Evolutionary conservation across 2,888 invertebrate species (phyloP).

Genomic region (Drosophila prostipennis): DNA sequence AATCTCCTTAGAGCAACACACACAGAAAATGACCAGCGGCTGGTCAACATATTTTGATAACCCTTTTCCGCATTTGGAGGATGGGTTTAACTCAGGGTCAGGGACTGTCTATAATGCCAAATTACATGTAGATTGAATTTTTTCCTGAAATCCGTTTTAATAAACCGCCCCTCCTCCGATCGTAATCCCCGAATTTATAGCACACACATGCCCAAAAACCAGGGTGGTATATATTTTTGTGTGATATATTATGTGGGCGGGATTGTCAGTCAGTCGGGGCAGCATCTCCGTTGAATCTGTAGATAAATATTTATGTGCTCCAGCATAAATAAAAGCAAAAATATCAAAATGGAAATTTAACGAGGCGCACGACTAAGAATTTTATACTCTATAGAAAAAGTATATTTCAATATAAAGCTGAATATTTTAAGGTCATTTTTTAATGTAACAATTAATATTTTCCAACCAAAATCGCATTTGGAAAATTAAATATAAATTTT

Average conservation of each 20-base stretch:
- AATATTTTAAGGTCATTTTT: too few relatives aligned
- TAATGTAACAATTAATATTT: too few relatives aligned
- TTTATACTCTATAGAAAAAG: slow-evolving; percentile 3
- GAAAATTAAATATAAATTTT: too few relatives aligned
- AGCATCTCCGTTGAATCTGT: slow-evolving; percentile 6
- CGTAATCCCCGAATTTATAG: slow-evolving; percentile 62
- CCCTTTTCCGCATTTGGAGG: slow-evolving; percentile 31
- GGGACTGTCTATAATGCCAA: slow-evolving; percentile 36
- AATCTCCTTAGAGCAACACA: slow-evolving; percentile 27
- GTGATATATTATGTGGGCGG: slow-evolving; percentile 24
- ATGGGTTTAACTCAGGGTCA: neutral
- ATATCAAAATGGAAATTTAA: slow-evolving; percentile 36
- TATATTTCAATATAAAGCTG: too few relatives aligned
- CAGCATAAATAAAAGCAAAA: slow-evolving; percentile 66
- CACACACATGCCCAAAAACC: slow-evolving; percentile 21
- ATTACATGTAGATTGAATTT: slow-evolving; percentile 71
- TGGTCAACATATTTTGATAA: slow-evolving; percentile 41
- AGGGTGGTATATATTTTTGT: neutral
- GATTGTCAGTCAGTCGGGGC: slow-evolving; percentile 30
- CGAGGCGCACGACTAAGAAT: slow-evolving; percentile 10
- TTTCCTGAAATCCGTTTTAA: slow-evolving; percentile 66
- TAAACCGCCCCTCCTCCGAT: slow-evolving; percentile 60
- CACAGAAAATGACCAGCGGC: slow-evolving; percentile 13
- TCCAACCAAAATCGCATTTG: too few relatives aligned
- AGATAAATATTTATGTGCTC: slow-evolving; percentile 72